Evolutionary conservation across 2,113 vertebrate species (phyloP), one percentile per base, ranked within the genome.

Genomic region (Craseonycteris thonglongyai): DNA sequence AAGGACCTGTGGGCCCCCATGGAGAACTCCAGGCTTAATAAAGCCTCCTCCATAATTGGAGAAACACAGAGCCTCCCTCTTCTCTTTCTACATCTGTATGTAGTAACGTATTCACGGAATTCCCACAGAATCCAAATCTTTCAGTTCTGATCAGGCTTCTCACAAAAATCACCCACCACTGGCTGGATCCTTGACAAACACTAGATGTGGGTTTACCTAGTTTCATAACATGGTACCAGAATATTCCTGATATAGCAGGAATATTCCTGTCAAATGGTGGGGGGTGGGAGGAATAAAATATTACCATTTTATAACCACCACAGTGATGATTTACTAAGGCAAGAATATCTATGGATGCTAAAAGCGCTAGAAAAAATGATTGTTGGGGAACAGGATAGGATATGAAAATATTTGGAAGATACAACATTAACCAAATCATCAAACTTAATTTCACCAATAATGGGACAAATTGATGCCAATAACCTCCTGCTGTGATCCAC

Each of bases 251-350:
- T 2, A 30, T 1, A 22, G 11, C 59, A 82, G 68, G 63, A 78
- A 26, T 14, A 14, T 7, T 51, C 42, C 49, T 51, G 49, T 49
- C 49, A 51, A 51, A 51, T 51, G 13, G 49, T 51, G 13, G 49
- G 6, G n/a, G 28, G 68, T 74, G 51, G 35, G 54, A 15, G 5
- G 0, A 2, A 33, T 0, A 89, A 35, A 40, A 63, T 0, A 13
- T 2, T 15, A 35, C 61, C 22, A 18, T 28, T 80, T 86, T 7
- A 35, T 1, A 65, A 4, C 45, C 40, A 38, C 3, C 8, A 19
- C 1, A 12, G 63, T 45, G 38, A 54, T n/a, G 30, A 33, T 5
- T 45, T n/a, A 78, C 9, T 28, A 38, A 59, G 42, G 40, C 30
- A 74, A 54, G 24, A 78, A 45, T 18, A 68, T 21, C 47, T 22